These are phyloP conservation scores for Cerceris ruficornis DNA, from an alignment of 2,888 invertebrate species.

Conservation along the genomic window DNA sequence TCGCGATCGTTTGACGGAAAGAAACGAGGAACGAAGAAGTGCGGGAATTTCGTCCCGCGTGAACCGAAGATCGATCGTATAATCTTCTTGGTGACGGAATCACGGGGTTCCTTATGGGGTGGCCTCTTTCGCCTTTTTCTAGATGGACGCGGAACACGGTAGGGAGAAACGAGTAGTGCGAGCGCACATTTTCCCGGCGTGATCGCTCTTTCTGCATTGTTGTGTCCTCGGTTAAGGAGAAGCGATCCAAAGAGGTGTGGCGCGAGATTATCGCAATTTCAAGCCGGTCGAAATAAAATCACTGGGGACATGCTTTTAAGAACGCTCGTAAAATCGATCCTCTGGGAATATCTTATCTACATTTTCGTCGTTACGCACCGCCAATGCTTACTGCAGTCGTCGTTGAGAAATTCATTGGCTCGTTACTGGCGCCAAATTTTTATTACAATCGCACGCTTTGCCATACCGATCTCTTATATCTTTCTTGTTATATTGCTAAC, in stretches of 20 bases:
- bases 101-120: too few relatives aligned
- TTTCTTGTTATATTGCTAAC: too few relatives aligned
- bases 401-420: slow-evolving; percentile 2
- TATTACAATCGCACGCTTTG: too few relatives aligned
- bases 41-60: too few relatives aligned
- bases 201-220: slow-evolving; percentile 37
- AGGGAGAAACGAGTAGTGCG: neutral
- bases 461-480: too few relatives aligned
- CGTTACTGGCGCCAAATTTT: neutral
- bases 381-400: neutral
- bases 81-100: neutral
- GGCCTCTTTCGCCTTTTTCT: too few relatives aligned
- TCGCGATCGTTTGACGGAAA: neutral
- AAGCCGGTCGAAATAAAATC: slow-evolving; percentile 36
- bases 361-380: slow-evolving; percentile 3
- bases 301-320: slow-evolving; percentile 28
- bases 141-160: neutral
- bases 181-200: neutral
- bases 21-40: neutral
- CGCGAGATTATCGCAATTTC: slow-evolving; percentile 41
- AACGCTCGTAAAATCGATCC: slow-evolving; percentile 45
- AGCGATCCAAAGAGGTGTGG: slow-evolving; percentile 41
- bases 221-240: slow-evolving; percentile 29
- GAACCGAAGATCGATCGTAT: neutral
- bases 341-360: slow-evolving; percentile 1